Conservation (phyloP, 1,140 invertebrate species). For the Laupala kohalensis region DNA sequence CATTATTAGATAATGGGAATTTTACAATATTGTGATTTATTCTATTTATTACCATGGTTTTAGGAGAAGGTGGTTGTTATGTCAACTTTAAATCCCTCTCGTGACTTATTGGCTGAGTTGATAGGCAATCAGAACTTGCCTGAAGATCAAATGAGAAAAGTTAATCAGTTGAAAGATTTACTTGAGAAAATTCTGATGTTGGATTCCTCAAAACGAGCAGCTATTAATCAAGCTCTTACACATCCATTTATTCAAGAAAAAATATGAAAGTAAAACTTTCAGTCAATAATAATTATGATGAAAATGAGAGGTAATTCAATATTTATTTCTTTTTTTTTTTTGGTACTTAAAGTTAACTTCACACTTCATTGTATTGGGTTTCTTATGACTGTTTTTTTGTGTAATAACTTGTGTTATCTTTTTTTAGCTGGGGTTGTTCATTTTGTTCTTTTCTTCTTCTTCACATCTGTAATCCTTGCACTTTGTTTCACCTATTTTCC, state of each 20-base stretch:
- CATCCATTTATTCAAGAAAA: conserved; percentile 96
- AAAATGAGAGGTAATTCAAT: conserved; percentile 5
- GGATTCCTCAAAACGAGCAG: conserved; percentile 84
- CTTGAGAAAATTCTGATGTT: conserved; percentile 87
- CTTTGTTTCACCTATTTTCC: too few relatives aligned
- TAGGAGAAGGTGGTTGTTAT: conserved; percentile 95
- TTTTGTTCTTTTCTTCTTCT: too few relatives aligned
- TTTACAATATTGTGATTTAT: too few relatives aligned
- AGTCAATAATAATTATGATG: not conserved
- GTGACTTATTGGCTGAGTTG: conserved; percentile 78
- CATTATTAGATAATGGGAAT: too few relatives aligned
- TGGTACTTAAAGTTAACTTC: not conserved
- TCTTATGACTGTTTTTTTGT: not conserved
- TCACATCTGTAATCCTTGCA: too few relatives aligned
- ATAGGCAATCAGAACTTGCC: conserved; percentile 79
- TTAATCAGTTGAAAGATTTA: conserved; percentile 84
- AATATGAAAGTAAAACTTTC: conserved; percentile 32
- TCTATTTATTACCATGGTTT: too few relatives aligned
- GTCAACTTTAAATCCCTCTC: conserved; percentile 72
- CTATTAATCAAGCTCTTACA: conserved; percentile 83
- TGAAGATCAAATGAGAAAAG: conserved; percentile 77
- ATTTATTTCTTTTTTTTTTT: not conserved
- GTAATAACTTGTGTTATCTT: not conserved
- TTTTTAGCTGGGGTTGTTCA: not conserved
- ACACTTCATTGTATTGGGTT: not conserved